Evolutionary conservation across 2,888 invertebrate genomes (phyloP), one percentile per base, ranked within the genome.

Genomic region (Drosophila affinis): DNA sequence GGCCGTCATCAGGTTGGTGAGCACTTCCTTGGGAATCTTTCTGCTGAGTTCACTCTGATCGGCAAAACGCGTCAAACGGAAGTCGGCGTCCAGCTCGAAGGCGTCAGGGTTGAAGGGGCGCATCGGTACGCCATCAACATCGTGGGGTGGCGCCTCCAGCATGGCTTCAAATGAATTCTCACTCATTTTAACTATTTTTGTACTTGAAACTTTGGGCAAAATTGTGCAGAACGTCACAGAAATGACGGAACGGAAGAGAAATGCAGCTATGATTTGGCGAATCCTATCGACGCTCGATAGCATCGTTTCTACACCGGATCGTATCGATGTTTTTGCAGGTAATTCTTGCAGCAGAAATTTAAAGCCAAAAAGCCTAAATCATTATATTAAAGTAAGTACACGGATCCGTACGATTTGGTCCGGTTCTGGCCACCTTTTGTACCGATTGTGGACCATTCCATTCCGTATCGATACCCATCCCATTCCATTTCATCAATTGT

Each of bases 31-130:
- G 79, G 97, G 97, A 91, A 98, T 98, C 93, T 98, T 98, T 93
- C 97, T 98, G 91, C 98, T 98, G 93, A 98, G 96, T 93, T 98
- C 98, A 93, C 97, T 97, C 84, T 98, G 93, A 93, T 98, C 98
- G 74, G 98, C 96, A 92, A 98, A 98, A 78, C 97, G 95, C 84
- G 98, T 98, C 91, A 99, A 93, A 78, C 98, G 95, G 94, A 99
- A 99, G 93, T 96, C 96, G 53, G 96, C 94, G 92, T 97, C 96
- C 93, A 98, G 94, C 91, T 97, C 98, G 93, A 98, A 97, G 83
- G 96, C 96, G 86, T 95, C 95, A 84, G 98, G 98, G 92, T 96
- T 95, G 92, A 96, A 96, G 84, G 96, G 96, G 90, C 96, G 94
- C 14, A 39, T 39, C 39, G 14, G 14, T 2, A 14, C 0, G 14